Base-by-base conservation (phyloP, 2,797 vertebrate genomes). In the Coracias cyanogaster region DNA sequence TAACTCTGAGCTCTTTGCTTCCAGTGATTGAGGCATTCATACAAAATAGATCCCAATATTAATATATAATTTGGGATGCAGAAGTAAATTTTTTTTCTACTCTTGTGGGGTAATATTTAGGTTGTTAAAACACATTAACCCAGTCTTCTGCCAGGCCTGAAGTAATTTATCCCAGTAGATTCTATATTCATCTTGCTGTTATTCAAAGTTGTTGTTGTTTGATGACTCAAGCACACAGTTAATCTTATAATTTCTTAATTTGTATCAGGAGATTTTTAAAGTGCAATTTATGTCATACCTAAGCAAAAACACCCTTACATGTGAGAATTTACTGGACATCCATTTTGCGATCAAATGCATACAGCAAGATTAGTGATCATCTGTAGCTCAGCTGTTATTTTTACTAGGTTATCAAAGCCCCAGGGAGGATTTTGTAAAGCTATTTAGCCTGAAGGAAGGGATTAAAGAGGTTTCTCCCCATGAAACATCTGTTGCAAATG, bases 401-500 rank as follows among this genome's bases (percentile, higher is more conserved):
- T 97, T 95, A 88, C 94, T 70, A 64, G 65, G 89, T 91, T 97
- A 95, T 96, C 92, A 95, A 96, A 97, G 92, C 93, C 52, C 74
- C 60, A 48, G 90, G 79, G 86, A 97, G 93, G 95, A 97, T 96
- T 97, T 94, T 92, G 94, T 87, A 96, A 97, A 97, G 94, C 96
- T 96, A 94, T 97, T 97, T 96, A 96, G 94, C 82, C 92, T 89
- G 94, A 96, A 93, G 93, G 92, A 95, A 96, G 52, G 67, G 96
- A 96, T 97, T 97, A 96, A 94, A 95, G 61, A 95, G 96, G 90
- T 95, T 96, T 94, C 94, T 91, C 86, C 61, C 82, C 74, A 31
- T 91, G 90, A 97, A 95, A 96, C 96, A 97, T 96, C 97, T 96
- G 97, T 95, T 96, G 91, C 83, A 83, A 94, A 92, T 49, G 92